Base-by-base conservation (phyloP, 2,888 invertebrate species). In the Drosophila kuntzei region DNA sequence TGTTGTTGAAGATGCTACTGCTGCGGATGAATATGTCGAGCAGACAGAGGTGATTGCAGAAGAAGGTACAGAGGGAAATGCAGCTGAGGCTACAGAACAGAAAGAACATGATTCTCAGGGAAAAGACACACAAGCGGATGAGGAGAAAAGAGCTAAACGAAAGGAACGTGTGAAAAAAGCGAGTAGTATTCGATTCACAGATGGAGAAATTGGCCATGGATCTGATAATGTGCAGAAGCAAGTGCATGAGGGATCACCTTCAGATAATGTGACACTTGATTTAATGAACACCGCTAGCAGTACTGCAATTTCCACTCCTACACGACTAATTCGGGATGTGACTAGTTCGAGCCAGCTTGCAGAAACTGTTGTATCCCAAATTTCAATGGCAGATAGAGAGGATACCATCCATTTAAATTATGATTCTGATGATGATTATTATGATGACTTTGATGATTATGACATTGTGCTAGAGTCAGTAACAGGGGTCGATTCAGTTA, bases 401-500 rank as follows among this genome's bases (percentile, higher is more conserved):
- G 14, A 11, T 11, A 25, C 34, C 1, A 16, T 2, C 8, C 34
- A 44, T 3, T 25, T 55, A 5, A 3, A 9, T 7, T 14, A 1
- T 4, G n/a, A 9, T 14, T 9, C 14, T 2, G 43, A 47, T 0
- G 39, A 25, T 0, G 7, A 16, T 0, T 29, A 29, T 0, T 7
- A 20, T 0, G 34, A 36, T 1, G 55, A 50, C 3, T n/a, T n/a
- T n/a, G 34, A 29, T 0, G 8, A 20, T 0, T 34, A 36, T 1
- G 55, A 50, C 3, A 12, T 12, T 29, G 16, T 32, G 4, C 25
- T 2, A 0, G 8, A 2, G 8, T n/a, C 70, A 11, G 8, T 25
- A n/a, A 22, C 18, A 14, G 29, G 1, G 0, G 32, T 2, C 2
- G 76, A 84, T n/a, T 12, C 84, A 3, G 39, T 83, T 2, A 5